Evolutionary conservation across 2,888 invertebrate species (phyloP), one percentile per base, ranked within the genome.

Genomic region (Ophion costatus): DNA sequence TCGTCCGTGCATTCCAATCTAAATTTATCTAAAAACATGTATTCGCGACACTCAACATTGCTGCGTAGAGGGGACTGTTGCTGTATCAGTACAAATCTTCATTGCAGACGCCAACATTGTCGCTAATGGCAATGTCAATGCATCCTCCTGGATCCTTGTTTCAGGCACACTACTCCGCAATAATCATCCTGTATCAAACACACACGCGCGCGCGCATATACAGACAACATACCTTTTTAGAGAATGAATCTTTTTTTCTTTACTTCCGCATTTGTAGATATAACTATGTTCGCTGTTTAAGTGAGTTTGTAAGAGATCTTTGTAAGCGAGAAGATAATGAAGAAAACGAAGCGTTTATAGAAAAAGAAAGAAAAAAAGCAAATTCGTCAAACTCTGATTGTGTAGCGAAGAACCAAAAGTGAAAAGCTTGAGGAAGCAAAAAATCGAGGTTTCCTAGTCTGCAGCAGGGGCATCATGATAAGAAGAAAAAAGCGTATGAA

Each of bases 181-280:
- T 81, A 74, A 84, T 77, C 73, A 71, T 38, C 33, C 82, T 78
- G 67, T 82, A 78, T 78, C 38, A 71, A 7, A 22, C 29, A 71
- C n/a, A 73, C 24, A 64, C 22, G 22, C 6, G 51, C n/a, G 4
- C 20, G 56, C 20, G 20, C 14, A 42, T 38, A 66, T n/a, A 42
- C 45, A 45, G 57, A 71, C 51, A 64, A 38, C 71, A 80, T 82
- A 82, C 69, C 82, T 74, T 76, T 85, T 82, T 80, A 82, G 70
- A 33, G 42, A 80, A 80, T 67, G 20, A 71, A 67, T 76, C n/a
- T 76, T 79, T 85, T 85, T 84, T 51, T 51, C 38, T 61, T 78
- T 80, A 78, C 76, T 82, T 82, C 76, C 67, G 85, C 82, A 82
- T 85, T 85, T 84, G 85, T 85, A 85, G 85, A 82, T 85, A 82